A percentile compares a stretch with the other conserved stretches of the same genome.
Conservation (phyloP, 2,888 invertebrate species). For the Parascotia fuliginaria region DNA sequence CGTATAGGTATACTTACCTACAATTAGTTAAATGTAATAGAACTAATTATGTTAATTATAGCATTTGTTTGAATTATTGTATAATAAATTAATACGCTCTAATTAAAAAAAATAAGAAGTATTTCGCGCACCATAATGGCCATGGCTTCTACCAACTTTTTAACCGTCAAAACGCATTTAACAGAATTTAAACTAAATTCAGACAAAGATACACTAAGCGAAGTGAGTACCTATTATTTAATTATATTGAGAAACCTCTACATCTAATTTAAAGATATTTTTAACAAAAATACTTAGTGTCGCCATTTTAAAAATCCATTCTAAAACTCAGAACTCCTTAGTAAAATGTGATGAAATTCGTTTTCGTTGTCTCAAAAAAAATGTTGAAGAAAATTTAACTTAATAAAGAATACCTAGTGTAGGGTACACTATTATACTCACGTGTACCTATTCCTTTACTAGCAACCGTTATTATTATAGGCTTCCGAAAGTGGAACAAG, state of each 20-base stretch:
- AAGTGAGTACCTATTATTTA: constrained; percentile 62
- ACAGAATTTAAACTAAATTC: constrained; percentile 78
- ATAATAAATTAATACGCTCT: constrained; percentile 47
- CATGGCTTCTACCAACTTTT: constrained; percentile 71
- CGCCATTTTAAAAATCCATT: constrained; percentile 39
- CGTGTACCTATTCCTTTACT: constrained; percentile 7
- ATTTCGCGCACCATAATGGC: constrained; percentile 42
- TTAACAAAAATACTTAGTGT: not conserved
- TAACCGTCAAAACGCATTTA: constrained; percentile 79
- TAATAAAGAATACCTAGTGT: not conserved
- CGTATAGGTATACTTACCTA: constrained; percentile 49
- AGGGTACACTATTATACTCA: not conserved
- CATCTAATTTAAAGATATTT: not conserved
- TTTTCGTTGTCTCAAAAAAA: no score
- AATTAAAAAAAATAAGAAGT: constrained; percentile 54
- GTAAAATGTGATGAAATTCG: no score
- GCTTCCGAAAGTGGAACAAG: constrained; percentile 82
- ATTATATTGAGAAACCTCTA: not conserved
- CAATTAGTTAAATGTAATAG: constrained; percentile 44
- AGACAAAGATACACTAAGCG: constrained; percentile 80
- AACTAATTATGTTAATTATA: constrained; percentile 52
- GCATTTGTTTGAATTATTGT: constrained; percentile 54
- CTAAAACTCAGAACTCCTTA: no score
- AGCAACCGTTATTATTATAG: constrained; percentile 47
- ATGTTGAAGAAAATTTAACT: no score